phyloP scores from a whole-genome alignment of 2,888 invertebrate genomes.

The Leucophora obtusa region DNA sequence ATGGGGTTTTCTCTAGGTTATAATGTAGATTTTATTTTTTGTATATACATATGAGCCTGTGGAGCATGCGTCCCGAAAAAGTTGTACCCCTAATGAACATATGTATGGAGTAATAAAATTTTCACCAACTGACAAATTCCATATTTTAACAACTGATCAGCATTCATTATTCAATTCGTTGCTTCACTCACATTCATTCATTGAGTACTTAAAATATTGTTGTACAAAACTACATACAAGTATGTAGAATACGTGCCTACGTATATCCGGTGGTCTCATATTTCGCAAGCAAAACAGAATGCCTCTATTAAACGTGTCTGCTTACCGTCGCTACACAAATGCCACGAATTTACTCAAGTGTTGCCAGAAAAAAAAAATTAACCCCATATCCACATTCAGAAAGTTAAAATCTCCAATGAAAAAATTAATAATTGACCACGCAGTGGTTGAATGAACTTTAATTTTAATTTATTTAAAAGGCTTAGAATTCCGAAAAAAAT shows the following conservation, averaged over 20 bases:
- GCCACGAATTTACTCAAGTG: not conserved
- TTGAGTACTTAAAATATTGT: conserved; percentile 47
- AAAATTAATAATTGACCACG: too few species aligned
- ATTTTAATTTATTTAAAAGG: too few species aligned
- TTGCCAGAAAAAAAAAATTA: too few species aligned
- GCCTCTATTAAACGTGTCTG: conserved; percentile 62
- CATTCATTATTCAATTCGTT: conserved; percentile 42
- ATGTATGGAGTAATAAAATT: not conserved
- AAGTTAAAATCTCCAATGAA: too few species aligned
- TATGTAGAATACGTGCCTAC: conserved; percentile 64
- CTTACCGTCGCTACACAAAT: conserved; percentile 44
- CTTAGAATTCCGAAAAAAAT: too few species aligned
- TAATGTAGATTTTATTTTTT: too few species aligned
- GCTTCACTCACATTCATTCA: conserved; percentile 48
- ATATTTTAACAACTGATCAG: conserved; percentile 49
- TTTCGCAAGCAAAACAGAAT: conserved; percentile 60
- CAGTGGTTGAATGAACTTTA: too few species aligned
- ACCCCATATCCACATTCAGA: too few species aligned
- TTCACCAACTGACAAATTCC: conserved; percentile 23
- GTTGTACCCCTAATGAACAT: not conserved
- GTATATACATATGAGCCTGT: too few species aligned
- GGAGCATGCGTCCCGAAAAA: too few species aligned
- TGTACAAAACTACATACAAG: conserved; percentile 39
- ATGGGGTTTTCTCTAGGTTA: too few species aligned
- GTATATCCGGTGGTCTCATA: conserved; percentile 65